Evolutionary conservation across 2,113 vertebrate genomes (phyloP).

Genomic region (Centrocercus urophasianus): DNA sequence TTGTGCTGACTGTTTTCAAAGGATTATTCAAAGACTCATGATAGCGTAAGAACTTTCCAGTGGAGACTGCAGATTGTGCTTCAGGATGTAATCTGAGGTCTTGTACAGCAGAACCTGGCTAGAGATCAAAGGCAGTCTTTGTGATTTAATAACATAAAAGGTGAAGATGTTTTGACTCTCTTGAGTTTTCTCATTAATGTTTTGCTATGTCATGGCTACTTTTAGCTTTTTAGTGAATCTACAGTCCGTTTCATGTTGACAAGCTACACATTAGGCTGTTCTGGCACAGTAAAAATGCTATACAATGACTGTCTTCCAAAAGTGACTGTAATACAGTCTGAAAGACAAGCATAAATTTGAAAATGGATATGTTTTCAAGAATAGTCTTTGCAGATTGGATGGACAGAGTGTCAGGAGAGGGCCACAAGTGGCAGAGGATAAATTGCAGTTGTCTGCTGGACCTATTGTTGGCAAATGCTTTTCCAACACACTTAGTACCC

Average conservation of each 20-base stretch:
- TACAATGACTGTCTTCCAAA: background rate
- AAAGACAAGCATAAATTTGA: background rate
- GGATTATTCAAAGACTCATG: conserved; percentile 4
- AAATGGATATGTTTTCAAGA: background rate
- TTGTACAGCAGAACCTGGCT: background rate
- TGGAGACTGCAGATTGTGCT: background rate
- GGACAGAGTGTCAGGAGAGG: background rate
- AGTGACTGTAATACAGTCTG: background rate
- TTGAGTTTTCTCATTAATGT: background rate
- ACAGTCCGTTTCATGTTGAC: background rate
- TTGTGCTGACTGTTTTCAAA: conserved; percentile 35
- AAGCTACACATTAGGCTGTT: background rate
- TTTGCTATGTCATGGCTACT: background rate
- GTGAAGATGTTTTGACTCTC: background rate
- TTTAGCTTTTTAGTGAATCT: background rate
- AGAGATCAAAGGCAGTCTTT: background rate
- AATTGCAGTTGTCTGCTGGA: background rate
- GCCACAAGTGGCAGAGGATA: background rate
- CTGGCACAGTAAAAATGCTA: background rate
- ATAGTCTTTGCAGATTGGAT: background rate
- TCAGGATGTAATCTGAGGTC: conserved; percentile 14
- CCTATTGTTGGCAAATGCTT: background rate
- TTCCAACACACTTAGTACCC: background rate
- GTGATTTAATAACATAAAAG: background rate
- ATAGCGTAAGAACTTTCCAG: conserved; percentile 9